Base-by-base conservation (phyloP, 2,888 invertebrate species). In the Protonemura montana region DNA sequence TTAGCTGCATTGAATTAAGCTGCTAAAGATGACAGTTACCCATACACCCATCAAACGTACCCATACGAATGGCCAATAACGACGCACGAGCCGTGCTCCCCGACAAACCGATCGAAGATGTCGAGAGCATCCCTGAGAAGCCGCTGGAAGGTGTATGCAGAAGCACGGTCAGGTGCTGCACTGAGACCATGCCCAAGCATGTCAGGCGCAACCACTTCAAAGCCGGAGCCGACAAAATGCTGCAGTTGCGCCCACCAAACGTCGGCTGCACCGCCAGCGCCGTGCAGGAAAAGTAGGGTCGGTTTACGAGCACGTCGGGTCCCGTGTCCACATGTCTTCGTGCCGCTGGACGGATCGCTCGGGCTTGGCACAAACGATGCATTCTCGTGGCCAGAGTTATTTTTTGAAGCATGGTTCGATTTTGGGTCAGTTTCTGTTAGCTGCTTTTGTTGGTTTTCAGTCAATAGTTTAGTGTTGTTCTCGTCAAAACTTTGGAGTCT, bases 21-120 rank as follows among this genome's bases (percentile, higher is more conserved):
- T n/a, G n/a, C n/a, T n/a, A n/a, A n/a, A n/a, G n/a, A n/a, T n/a
- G n/a, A n/a, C n/a, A 25, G 42, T 16, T 42, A 83, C 10, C 26
- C 5, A 35, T 6, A 35, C 5, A 6, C 5, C 35, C 5, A 6
- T 41, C 59, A 10, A 59, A 89, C 91, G 92, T 92, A 95, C 94
- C 95, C 95, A 90, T 95, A 95, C 81, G 94, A 94, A 90, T 95
- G 95, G 16, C 94, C 95, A 87, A 95, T 93, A 76, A 95, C 90
- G 84, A 95, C 92, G 89, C 94, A 94, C 88, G 92, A 93, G 87
- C 91, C 92, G 87, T 90, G 91, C 88, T 90, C 91, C 87, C 93
- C 92, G 86, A 94, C 93, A 89, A 93, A 95, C 89, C 93, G 92
- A 89, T 94, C 94, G 90, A 95, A 94, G 85, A 95, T 91, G 81